A percentile compares a stretch with the other conserved stretches of the same genome.
Conservation (phyloP, 1,140 invertebrate species). For the Cherax destructor region DNA sequence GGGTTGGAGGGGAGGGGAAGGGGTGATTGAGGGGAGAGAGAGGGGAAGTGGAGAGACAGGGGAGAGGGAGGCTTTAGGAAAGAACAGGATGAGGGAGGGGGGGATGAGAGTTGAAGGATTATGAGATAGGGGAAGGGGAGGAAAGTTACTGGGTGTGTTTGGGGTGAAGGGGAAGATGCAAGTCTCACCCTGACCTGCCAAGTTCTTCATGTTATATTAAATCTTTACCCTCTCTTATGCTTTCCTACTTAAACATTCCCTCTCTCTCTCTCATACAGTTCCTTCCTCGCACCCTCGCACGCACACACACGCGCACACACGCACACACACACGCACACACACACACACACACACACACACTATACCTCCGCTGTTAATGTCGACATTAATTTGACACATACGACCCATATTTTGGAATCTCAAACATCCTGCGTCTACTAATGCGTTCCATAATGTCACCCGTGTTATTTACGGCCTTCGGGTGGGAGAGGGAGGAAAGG, state of each 20-base stretch:
- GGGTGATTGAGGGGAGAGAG: neutral
- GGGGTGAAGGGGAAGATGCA: neutral
- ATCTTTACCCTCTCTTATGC: no score
- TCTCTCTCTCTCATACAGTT: constrained; percentile 2
- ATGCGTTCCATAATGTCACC: constrained; percentile 20
- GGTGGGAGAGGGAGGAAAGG: neutral
- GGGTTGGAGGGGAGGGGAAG: neutral
- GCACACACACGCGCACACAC: neutral
- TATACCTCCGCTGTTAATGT: neutral
- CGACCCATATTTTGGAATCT: constrained; percentile 34
- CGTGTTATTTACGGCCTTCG: neutral
- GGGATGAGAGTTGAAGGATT: neutral
- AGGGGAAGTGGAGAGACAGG: neutral
- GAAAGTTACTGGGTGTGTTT: neutral
- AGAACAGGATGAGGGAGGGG: neutral
- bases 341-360: neutral
- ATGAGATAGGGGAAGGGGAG: neutral
- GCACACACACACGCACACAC: neutral
- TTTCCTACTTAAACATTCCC: neutral
- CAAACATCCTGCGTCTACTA: constrained; percentile 31
- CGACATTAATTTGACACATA: constrained; percentile 35
- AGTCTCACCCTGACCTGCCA: no score
- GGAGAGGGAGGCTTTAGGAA: no score
- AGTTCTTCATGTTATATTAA: no score
- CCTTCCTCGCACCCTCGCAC: neutral